Base-by-base conservation (phyloP, 2,113 vertebrate genomes). In the Lipophrys pholis region DNA sequence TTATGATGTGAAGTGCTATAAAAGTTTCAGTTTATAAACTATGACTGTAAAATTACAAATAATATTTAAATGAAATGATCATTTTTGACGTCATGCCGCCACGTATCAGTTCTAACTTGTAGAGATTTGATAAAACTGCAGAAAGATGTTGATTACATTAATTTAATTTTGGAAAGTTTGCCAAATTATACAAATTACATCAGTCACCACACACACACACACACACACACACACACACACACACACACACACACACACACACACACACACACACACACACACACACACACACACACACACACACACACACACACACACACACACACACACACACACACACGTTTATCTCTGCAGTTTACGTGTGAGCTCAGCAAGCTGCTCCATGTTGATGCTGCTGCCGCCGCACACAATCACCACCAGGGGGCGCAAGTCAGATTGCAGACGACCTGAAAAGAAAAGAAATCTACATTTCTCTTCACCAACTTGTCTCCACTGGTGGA, bases 381-480 rank as follows among this genome's bases (percentile, higher is more conserved):
- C 55, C 69, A 76, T 63, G 81, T 93, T 82, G n/a, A 95, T 53
- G 56, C 89, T 87, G 86, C 94, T 91, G 79, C 94, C 94, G 1
- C 94, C 94, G 2, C 94, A 95, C 55, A 95, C 94, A 0, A 95
- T 90, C 59, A 95, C 69, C 74, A 95, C 68, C 73, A 95, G 85
- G 42, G 92, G 87, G 60, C 79, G 87, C 14, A 90, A 59, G 1
- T 41, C 78, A 60, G 74, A 48, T 0, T 87, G 82, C 42, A 95
- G 89, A 0, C 77, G 87, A 12, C 92, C 91, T 91, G 2, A 35
- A 54, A 17, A n/a, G 15, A 17, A 30, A 30, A 30, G 4, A 30
- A 30, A 30, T 30, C 21, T 30, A 30, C 21, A 30, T 30, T 30
- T 30, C 12, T 39, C 8, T 6, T 7, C 7, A 30, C n/a, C 5